Evolutionary conservation across 1,140 invertebrate species (phyloP).

Genomic region (Rhyzopertha dominica): DNA sequence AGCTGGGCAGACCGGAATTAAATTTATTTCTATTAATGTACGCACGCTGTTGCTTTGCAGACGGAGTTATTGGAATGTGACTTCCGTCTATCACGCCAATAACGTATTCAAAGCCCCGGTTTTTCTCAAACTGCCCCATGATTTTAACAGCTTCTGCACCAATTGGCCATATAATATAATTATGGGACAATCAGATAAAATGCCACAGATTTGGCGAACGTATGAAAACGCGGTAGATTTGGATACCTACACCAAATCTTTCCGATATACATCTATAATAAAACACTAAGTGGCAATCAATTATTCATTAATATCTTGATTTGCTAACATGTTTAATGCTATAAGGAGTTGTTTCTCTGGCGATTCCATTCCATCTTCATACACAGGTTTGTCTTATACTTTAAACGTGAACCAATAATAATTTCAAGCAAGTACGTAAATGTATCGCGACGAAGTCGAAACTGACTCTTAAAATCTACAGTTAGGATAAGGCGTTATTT

Average conservation of each 20-base stretch:
- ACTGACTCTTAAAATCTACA: constrained; percentile 3
- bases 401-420: not conserved
- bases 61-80: constrained; percentile 8
- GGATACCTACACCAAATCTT: constrained; percentile 2
- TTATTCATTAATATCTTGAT: not conserved
- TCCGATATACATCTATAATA: constrained; percentile 4
- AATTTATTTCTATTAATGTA: constrained; percentile 8
- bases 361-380: not conserved
- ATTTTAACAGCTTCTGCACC: constrained; percentile 1
- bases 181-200: not conserved
- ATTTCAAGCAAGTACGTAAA: not conserved
- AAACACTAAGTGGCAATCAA: not conserved
- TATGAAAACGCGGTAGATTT: constrained; percentile 3
- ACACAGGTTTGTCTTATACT: not conserved
- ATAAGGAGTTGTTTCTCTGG: not conserved
- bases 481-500: too few relatives aligned
- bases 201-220: not conserved
- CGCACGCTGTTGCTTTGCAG: not conserved
- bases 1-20: constrained; percentile 2
- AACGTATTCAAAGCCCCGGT: constrained; percentile 4
- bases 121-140: constrained; percentile 1
- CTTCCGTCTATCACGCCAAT: constrained; percentile 7
- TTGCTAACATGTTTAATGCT: constrained; percentile 2
- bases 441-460: not conserved
- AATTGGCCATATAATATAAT: constrained; percentile 8